phyloP scores from a whole-genome alignment of 1,140 invertebrate species.

The Ceratitis capitata region DNA sequence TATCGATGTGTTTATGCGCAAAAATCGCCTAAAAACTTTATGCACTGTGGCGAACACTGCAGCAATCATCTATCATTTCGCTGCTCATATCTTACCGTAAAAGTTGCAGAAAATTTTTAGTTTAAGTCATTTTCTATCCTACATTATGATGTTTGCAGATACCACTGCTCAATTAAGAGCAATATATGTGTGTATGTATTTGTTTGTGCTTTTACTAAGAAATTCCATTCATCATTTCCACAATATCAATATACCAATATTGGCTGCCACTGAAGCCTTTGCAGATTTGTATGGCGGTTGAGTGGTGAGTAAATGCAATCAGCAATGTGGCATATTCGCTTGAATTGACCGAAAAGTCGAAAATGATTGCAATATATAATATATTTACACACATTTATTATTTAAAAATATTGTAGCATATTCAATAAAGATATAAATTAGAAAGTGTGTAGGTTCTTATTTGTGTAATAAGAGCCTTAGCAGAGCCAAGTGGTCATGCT shows the following conservation, averaged over 20 bases:
- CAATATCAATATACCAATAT: neutral
- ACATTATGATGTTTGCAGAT: neutral
- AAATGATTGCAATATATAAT: neutral
- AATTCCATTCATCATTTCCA: neutral
- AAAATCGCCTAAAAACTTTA: slow-evolving; percentile 6
- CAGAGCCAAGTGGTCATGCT: neutral
- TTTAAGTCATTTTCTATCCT: neutral
- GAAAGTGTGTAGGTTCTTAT: no score
- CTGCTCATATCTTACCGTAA: neutral
- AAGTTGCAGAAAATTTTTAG: neutral
- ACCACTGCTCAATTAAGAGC: neutral
- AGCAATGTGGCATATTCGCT: slow-evolving; percentile 2
- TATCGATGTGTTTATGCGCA: neutral
- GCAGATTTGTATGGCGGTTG: neutral
- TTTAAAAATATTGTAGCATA: no score
- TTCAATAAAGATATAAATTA: no score
- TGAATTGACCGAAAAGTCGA: neutral
- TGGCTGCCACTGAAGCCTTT: neutral
- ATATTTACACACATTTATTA: neutral
- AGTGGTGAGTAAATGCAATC: slow-evolving; percentile 9
- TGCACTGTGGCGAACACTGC: slow-evolving; percentile 23
- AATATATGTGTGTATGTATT: neutral
- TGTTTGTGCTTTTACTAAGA: neutral
- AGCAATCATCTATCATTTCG: slow-evolving; percentile 13
- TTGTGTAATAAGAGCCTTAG: no score